Percentiles rank a stretch among this genome's conserved stretches.
Conservation (phyloP, 2,797 vertebrate genomes). For the Bradypodion pumilum region DNA sequence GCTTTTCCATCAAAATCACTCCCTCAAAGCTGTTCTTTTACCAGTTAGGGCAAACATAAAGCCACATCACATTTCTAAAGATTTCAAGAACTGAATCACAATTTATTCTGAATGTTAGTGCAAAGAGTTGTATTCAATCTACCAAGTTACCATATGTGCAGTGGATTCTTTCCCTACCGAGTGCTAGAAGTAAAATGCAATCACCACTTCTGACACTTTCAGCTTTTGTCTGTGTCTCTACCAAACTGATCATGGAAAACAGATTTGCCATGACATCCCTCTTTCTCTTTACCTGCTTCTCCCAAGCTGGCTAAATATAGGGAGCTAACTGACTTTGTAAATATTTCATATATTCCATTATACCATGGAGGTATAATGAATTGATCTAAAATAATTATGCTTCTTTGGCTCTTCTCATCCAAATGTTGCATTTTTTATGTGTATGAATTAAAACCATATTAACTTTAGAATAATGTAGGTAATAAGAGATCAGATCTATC, state of each 20-base stretch:
- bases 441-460: constrained; percentile 6
- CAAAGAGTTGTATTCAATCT: neutral
- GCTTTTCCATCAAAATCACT: neutral
- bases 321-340: neutral
- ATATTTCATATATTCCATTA: constrained; percentile 14
- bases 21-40: neutral
- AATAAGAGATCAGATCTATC: neutral
- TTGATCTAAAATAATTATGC: constrained; percentile 14
- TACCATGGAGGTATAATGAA: neutral
- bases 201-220: neutral
- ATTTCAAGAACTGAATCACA: neutral
- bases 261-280: neutral
- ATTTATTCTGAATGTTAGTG: neutral
- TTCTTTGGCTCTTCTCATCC: neutral
- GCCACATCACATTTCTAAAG: neutral
- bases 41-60: neutral
- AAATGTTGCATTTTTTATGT: neutral
- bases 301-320: neutral
- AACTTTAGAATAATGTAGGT: neutral
- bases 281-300: neutral
- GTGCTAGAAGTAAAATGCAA: neutral
- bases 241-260: neutral
- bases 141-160: neutral
- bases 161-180: neutral
- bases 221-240: neutral